A percentile compares a stretch with the other conserved stretches of the same genome.
Evolutionary conservation across 1,140 invertebrate genomes (phyloP).

Genomic region (Leucophenga varia): DNA sequence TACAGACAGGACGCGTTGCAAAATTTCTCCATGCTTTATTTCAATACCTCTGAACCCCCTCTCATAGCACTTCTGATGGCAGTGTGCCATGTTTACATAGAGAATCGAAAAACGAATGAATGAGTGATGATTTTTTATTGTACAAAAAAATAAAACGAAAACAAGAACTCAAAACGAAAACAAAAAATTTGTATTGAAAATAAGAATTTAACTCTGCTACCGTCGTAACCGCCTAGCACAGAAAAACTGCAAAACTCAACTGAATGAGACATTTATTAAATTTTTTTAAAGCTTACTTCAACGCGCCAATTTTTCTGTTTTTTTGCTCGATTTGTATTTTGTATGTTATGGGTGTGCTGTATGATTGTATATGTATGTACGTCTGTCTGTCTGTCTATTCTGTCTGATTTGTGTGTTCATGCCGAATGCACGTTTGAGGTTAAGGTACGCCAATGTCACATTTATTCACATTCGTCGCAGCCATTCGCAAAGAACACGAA

Average conservation of each 20-base stretch:
- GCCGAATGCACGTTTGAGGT: slow-evolving; percentile 41
- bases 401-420: too few species aligned
- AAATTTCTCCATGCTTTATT: too few species aligned
- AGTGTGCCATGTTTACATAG: slow-evolving; percentile 35
- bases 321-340: background rate
- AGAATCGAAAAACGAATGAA: slow-evolving; percentile 34
- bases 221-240: too few species aligned
- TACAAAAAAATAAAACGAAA: too few species aligned
- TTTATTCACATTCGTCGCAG: slow-evolving; percentile 47
- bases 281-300: slow-evolving; percentile 28
- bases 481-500: slow-evolving; percentile 36
- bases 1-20: too few species aligned
- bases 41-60: too few species aligned
- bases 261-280: slow-evolving; percentile 20
- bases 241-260: slow-evolving; percentile 1
- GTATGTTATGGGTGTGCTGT: too few species aligned
- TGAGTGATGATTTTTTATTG: too few species aligned
- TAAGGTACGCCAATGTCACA: slow-evolving; percentile 52
- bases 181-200: background rate
- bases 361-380: too few species aligned
- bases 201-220: too few species aligned
- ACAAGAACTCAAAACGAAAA: background rate
- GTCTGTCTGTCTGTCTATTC: too few species aligned
- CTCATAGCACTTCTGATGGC: too few species aligned
- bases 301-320: background rate